Conservation (phyloP, 1,140 invertebrate genomes). For the Rhopalosiphum maidis region DNA sequence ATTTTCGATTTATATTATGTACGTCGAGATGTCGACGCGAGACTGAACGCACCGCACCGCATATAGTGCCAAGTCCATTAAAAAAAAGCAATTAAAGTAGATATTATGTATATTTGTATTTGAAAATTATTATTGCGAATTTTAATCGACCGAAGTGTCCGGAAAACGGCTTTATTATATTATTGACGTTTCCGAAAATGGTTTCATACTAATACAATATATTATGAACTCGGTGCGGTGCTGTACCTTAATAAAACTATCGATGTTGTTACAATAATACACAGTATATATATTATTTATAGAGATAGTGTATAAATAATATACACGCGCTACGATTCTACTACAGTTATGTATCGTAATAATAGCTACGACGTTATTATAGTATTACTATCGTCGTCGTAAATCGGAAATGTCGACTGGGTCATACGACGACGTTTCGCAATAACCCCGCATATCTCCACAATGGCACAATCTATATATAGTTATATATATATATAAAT, state of each 20-base stretch:
- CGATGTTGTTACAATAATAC: background rate
- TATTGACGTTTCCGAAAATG: background rate
- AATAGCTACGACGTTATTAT: background rate
- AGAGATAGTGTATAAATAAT: background rate
- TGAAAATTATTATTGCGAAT: background rate
- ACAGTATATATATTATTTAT: background rate
- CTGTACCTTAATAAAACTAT: background rate
- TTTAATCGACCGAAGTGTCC: background rate
- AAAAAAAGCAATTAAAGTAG: background rate
- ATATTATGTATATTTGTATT: background rate
- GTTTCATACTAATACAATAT: background rate
- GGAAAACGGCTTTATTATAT: background rate
- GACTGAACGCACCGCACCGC: background rate
- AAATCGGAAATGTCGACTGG: constrained; percentile 7
- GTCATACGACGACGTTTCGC: constrained; percentile 27
- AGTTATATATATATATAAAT: background rate
- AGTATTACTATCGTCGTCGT: background rate
- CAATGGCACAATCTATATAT: background rate
- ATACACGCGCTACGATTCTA: background rate
- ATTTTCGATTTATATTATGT: background rate
- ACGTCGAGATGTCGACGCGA: background rate
- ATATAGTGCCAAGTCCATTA: background rate
- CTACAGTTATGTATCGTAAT: background rate
- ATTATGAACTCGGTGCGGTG: background rate
- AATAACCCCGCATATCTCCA: background rate